Base-by-base conservation (phyloP, 2,113 vertebrate species). In the Peucedramus taeniatus region DNA sequence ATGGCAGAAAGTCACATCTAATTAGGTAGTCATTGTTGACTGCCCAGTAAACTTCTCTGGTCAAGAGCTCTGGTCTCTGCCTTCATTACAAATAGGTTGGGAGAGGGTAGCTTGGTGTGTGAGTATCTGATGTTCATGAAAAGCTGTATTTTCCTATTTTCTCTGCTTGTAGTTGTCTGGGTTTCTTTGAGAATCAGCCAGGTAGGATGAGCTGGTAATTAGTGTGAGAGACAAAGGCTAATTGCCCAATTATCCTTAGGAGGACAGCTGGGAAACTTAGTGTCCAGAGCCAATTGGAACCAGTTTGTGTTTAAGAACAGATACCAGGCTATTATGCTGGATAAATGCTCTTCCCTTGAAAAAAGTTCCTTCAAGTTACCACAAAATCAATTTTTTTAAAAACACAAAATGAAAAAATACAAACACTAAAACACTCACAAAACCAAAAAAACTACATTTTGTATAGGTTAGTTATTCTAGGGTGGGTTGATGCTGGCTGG, bases 241-340 rank as follows among this genome's bases (percentile, higher is more conserved):
- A 96, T 87, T 94, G 66, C 57, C 37, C 85, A 87, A 60, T 94
- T 92, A 92, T 91, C n/a, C 70, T 76, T 80, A 49, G 81, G 31
- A 82, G 22, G 40, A 85, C 74, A 90, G 31, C 66, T 93, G 85
- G 40, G 57, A 83, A 90, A 79, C 40, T 56, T 61, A 57, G 57
- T 37, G 45, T 64, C 37, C 50, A 69, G 45, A 90, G 78, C 50
- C 88, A 95, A 31, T 6, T 90, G 66, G 70, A 96, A 90, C 9
- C 42, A 15, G 50, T 37, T 64, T 79, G 45, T 85, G 28, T 79
- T 94, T 65, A 90, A 85, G 50, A 87, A 79, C 20, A 91, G 20
- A 92, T 72, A 94, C 49, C 66, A 92, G 57, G 35, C 7, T 69
- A 44, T 71, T 57, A 69, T 65, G 37, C 12, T 72, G 53, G 15